Base-by-base conservation (phyloP, 2,797 vertebrate species). In the Sciurus carolinensis region DNA sequence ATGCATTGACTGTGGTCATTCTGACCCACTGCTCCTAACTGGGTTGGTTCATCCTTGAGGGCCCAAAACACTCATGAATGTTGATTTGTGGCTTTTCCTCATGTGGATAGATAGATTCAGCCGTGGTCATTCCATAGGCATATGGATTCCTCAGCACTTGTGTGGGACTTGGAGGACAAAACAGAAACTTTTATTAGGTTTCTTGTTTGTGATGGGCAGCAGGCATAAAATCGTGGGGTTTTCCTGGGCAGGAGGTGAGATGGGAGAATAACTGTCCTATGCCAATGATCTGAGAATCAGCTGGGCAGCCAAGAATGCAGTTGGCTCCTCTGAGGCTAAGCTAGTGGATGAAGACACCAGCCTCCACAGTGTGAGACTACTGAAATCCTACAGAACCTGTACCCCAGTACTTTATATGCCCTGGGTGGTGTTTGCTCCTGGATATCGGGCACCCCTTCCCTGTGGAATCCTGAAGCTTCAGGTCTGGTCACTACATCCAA, bases 321-420 rank as follows among this genome's bases (percentile, higher is more conserved):
- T 5, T 62, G 52, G 17, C 36, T 36, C 36, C 36, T 36, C 36
- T 36, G 36, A 36, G 36, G 2, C 36, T 36, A 36, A 36, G 36
- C 36, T 54, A 54, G 52, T 80, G 33, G n/a, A 22, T 15, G 24
- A 73, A 22, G 44, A 64, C n/a, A 62, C 33, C 1, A 13, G 39
- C 28, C n/a, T 42, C 7, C 4, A 0, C 4, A 5, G 30, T 5
- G 30, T 52, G 17, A 15, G 30, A 9, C 26, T 39, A 6, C 20
- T 28, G 5, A 77, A 52, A 89, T 33, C 24, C 59, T 77, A 33
- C 33, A 42, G 50, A 72, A 30, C 57, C 9, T 66, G 7, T n/a
- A 30, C 6, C 39, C 24, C 10, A 17, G 6, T 77, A 18, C 24
- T 26, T 2, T 18, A 57, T 50, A 3, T 33, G 30, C 50, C 28